Percentiles rank a stretch among this genome's conserved stretches.
Conservation (phyloP, 2,113 vertebrate species). For the Willisornis vidua region DNA sequence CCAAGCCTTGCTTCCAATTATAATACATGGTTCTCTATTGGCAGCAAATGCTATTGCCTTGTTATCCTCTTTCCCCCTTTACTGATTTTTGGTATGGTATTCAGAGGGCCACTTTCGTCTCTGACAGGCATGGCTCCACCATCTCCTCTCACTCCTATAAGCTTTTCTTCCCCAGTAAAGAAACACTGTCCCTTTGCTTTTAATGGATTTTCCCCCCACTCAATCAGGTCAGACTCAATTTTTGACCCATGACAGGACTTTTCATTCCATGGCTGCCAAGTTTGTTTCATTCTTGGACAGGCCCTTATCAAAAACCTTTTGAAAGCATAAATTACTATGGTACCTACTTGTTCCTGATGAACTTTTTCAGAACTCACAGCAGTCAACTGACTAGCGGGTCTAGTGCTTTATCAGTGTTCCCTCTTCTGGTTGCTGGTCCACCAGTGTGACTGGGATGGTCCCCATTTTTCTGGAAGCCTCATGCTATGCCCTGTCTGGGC, state of each 20-base stretch:
- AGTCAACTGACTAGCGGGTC: not conserved
- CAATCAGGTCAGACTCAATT: not conserved
- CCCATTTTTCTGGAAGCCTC: not conserved
- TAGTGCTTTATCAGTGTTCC: not conserved
- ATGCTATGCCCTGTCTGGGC: not conserved
- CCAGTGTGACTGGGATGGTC: accelerated
- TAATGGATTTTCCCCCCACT: not conserved
- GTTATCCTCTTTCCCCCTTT: not conserved
- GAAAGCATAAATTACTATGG: not conserved
- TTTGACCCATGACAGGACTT: not conserved
- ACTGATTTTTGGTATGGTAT: not conserved
- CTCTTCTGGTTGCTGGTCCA: accelerated
- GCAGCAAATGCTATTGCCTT: not conserved
- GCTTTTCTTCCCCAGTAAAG: not conserved
- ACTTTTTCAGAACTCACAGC: not conserved
- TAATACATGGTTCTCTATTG: not conserved
- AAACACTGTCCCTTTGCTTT: not conserved
- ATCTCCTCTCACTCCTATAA: not conserved
- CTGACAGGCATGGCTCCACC: not conserved
- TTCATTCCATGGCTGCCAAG: not conserved
- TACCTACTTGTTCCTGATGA: not conserved
- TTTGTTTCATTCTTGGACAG: not conserved
- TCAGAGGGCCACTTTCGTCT: not conserved
- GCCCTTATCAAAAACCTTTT: not conserved
- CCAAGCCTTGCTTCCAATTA: not conserved